Base-by-base conservation (phyloP, 2,888 invertebrate species). In the Coenonympha arcania region DNA sequence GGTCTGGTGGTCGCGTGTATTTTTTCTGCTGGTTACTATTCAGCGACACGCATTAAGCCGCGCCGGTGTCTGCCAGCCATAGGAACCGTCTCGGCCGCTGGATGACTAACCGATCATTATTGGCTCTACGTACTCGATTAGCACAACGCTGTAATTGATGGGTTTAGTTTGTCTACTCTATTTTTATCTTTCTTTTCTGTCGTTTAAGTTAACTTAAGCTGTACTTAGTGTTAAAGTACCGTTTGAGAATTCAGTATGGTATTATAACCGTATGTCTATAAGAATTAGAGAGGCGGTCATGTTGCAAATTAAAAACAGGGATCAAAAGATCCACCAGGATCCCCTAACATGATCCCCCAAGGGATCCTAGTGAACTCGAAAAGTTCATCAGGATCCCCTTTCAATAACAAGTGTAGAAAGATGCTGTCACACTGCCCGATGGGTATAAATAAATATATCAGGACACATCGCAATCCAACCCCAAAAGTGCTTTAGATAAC, bases 1-100 rank as follows among this genome's bases (percentile, higher is more conserved):
- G 79, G 76, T 80, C 80, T 73, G 73, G 61, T 73, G 73, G 64
- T 64, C 64, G 62, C 61, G 59, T 64, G 63, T 64, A 60, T 72
- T 69, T 61, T 68, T 57, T 46, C 52, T 46, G 31, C 26, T 26
- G 26, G 42, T 44, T 40, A 55, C 43, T 55, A 50, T 54, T 56
- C 55, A 45, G 28, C 59, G 53, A 57, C 62, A 50, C 40, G 52
- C 58, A 55, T 58, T 57, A 55, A 60, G 59, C 56, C 50, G 53
- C 52, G 49, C 34, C 55, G 40, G 43, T n/a, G 43, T 36, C 48
- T 45, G 43, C 31, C 48, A 22, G 36, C 40, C 49, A 34, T 49
- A 34, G 48, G 49, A 49, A 46, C 50, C 44, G 52, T 48, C 48
- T 54, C 50, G 46, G 40, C 26, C 49, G 44, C 39, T 46, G 54